Conservation (phyloP, 2,797 vertebrate genomes). For the Chrosomus eos region DNA sequence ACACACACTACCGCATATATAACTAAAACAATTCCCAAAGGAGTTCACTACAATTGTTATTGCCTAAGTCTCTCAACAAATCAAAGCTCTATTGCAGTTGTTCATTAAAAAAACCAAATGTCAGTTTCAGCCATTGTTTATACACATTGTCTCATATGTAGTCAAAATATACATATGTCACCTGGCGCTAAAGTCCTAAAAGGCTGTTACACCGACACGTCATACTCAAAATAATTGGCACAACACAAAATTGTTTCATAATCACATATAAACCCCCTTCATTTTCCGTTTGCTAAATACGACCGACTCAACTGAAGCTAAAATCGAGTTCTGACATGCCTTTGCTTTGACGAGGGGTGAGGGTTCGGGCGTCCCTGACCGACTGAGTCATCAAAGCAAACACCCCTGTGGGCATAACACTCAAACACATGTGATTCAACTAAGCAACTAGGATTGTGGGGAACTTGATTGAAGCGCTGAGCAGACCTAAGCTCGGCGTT, state of each 20-base stretch:
- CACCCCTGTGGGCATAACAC: constrained; percentile 24
- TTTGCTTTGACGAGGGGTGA: not conserved
- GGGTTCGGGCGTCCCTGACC: constrained; percentile 13
- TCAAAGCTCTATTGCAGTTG: constrained; percentile 65
- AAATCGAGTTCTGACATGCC: constrained; percentile 28
- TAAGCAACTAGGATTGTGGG: constrained; percentile 29
- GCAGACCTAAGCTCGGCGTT: constrained; percentile 1
- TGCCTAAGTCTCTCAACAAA: constrained; percentile 70
- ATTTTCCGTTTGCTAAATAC: constrained; percentile 41
- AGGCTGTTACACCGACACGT: constrained; percentile 43
- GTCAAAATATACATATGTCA: constrained; percentile 56
- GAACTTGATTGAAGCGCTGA: constrained; percentile 12
- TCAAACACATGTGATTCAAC: constrained; percentile 29
- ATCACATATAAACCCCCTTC: constrained; percentile 37
- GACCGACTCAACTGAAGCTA: constrained; percentile 20
- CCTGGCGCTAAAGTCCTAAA: constrained; percentile 47
- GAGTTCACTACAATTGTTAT: constrained; percentile 61
- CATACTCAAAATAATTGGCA: constrained; percentile 55
- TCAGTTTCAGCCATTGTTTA: constrained; percentile 62
- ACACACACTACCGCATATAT: constrained; percentile 37
- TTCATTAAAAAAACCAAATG: constrained; percentile 65
- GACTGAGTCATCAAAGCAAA: constrained; percentile 22
- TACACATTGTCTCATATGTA: constrained; percentile 61
- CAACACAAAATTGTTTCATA: constrained; percentile 50
- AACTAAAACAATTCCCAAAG: constrained; percentile 38